Percentiles rank a stretch among this genome's conserved stretches.
phyloP scores from a whole-genome alignment of 2,888 invertebrate genomes.

The Papilio protenor region DNA sequence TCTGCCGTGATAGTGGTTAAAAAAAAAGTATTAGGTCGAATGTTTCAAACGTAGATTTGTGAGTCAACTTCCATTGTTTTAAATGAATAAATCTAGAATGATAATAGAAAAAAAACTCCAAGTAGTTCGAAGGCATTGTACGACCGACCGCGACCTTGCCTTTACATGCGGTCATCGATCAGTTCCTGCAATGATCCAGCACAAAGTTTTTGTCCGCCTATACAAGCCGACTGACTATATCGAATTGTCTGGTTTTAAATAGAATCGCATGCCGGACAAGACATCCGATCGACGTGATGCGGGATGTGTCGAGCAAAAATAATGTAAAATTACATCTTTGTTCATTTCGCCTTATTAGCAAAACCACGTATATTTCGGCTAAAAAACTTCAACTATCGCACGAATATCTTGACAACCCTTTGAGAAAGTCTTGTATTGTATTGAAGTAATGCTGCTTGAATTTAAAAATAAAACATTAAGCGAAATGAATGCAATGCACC shows the following conservation, averaged over 20 bases:
- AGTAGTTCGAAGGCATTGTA: constrained; percentile 71
- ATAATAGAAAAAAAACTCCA: constrained; percentile 38
- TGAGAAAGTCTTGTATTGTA: constrained; percentile 70
- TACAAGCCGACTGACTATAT: constrained; percentile 69
- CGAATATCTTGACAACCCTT: constrained; percentile 69
- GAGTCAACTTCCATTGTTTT: constrained; percentile 48
- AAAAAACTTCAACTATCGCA: constrained; percentile 56
- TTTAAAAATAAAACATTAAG: constrained; percentile 42
- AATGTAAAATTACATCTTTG: constrained; percentile 43
- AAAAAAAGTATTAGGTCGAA: too few species aligned
- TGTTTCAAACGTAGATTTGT: constrained; percentile 25
- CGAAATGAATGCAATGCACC: constrained; percentile 32
- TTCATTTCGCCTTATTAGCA: constrained; percentile 28
- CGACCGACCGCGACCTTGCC: constrained; percentile 75
- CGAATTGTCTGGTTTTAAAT: constrained; percentile 66
- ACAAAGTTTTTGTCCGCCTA: constrained; percentile 68
- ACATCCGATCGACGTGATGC: constrained; percentile 55
- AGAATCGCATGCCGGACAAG: constrained; percentile 59
- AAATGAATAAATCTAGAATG: constrained; percentile 44
- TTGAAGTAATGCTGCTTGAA: constrained; percentile 59
- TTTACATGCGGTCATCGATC: constrained; percentile 67
- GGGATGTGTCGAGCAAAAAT: constrained; percentile 46
- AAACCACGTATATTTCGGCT: background rate
- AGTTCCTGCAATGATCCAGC: constrained; percentile 64
- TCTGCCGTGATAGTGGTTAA: too few species aligned